Evolutionary conservation across 92 coral and sea anemone genomes (phyloP), one percentile per base, ranked within the genome.

Genomic region (Bergia sp.): DNA sequence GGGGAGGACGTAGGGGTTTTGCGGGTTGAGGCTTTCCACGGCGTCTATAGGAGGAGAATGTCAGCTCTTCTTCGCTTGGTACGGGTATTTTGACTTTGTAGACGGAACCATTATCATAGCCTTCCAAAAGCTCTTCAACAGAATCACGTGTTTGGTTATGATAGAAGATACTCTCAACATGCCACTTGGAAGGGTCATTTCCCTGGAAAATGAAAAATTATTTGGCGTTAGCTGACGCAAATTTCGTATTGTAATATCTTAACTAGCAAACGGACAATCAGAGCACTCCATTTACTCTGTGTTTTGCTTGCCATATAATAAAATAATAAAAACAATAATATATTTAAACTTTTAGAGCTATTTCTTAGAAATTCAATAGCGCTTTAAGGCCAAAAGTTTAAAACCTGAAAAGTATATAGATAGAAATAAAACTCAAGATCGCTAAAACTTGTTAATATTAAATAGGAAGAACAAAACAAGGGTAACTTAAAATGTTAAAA

Each of bases 1-100:
- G 89, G 38, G 98, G 98, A 2, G 93, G 93, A n/a, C 93, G 97
- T 72, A 84, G 49, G 8, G 96, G 91, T 72, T 90, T 91, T 43
- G 89, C 81, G 8, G 96, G 93, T 73, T 88, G 89, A 23, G 91
- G 80, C 78, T 86, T 72, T 75, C 96, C 98, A 37, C 96, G 93
- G 66, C 90, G 88, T 3, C 88, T 91, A 41, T 89, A 92, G 9
- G 94, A 89, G 20, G 95, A 94, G 73, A 92, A 93, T 66, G 81
- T 39, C 37, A 91, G 91, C 36, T 88, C 89, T 6, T 88, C 73
- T 16, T 64, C 90, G 41, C 39, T 37, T 2, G 94, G 95, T 43
- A 96, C 94, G 42, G 96, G 94, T 41, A 95, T 81, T 81, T 73
- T 38, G 3, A 92, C 92, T 67, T 89, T 94, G 45, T 16, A 10